Evolutionary conservation across 2,888 invertebrate species (phyloP).

Genomic region (Eupithecia centaureata): DNA sequence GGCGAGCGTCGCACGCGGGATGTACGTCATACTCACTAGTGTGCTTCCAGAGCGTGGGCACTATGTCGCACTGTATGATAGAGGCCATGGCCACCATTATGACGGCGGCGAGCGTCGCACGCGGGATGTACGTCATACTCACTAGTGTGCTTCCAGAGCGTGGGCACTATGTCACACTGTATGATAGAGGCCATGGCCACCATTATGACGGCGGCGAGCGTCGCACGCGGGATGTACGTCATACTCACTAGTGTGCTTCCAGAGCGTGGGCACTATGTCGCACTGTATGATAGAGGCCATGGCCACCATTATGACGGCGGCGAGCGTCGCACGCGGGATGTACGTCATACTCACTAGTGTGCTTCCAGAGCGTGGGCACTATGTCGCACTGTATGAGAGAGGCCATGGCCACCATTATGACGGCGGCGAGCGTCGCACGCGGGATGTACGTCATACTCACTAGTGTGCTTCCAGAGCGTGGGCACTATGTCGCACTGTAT

Average conservation of each 20-base stretch:
- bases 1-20: constrained; percentile 93
- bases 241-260: constrained; percentile 92
- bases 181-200: constrained; percentile 94
- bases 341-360: constrained; percentile 92
- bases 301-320: constrained; percentile 94
- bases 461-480: constrained; percentile 91
- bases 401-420: constrained; percentile 95
- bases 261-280: constrained; percentile 86
- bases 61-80: constrained; percentile 89
- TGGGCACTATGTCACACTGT: constrained; percentile 86
- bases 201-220: constrained; percentile 94
- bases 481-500: constrained; percentile 88
- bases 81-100: constrained; percentile 95
- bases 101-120: constrained; percentile 92
- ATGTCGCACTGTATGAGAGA: constrained; percentile 90
- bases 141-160: constrained; percentile 93
- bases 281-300: constrained; percentile 93
- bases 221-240: constrained; percentile 93
- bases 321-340: constrained; percentile 93
- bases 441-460: constrained; percentile 93
- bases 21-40: constrained; percentile 92
- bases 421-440: constrained; percentile 92
- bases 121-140: constrained; percentile 91
- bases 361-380: constrained; percentile 88
- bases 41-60: constrained; percentile 89